Percentiles rank a stretch among this genome's conserved stretches.
Evolutionary conservation across 1,140 invertebrate genomes (phyloP).

Genomic region (Ceratosolen fusciceps): DNA sequence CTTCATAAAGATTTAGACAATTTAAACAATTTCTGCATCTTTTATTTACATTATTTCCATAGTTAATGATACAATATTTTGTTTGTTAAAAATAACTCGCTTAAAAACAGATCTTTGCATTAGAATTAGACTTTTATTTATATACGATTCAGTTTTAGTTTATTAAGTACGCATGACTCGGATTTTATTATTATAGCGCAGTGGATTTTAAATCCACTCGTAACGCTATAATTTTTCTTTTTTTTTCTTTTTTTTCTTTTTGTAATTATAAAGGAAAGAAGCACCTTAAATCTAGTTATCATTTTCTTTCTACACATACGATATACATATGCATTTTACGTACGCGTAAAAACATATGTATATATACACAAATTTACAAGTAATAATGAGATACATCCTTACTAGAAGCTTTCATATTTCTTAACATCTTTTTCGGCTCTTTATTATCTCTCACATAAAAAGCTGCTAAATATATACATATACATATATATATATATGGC

Average conservation of each 20-base stretch:
- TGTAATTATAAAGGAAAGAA: constrained; percentile 44
- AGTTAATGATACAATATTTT: constrained; percentile 33
- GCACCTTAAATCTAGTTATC: constrained; percentile 29
- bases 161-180: constrained; percentile 47
- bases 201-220: constrained; percentile 27
- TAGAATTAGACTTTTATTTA: constrained; percentile 52
- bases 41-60: constrained; percentile 49
- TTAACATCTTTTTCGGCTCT: constrained; percentile 18
- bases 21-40: constrained; percentile 37
- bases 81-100: constrained; percentile 35
- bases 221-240: constrained; percentile 23
- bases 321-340: constrained; percentile 48
- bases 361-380: constrained; percentile 55
- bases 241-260: too few relatives aligned
- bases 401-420: constrained; percentile 18
- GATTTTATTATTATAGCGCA: constrained; percentile 27
- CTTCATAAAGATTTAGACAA: too few relatives aligned
- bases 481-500: too few relatives aligned
- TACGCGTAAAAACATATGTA: constrained; percentile 53
- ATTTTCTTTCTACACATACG: constrained; percentile 31
- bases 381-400: constrained; percentile 40
- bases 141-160: constrained; percentile 38
- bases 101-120: constrained; percentile 48
- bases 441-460: constrained; percentile 37
- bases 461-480: constrained; percentile 51